Percentiles rank a stretch among this genome's conserved stretches.
These are phyloP conservation scores for Argentina silus DNA, from an alignment of 2,797 vertebrate genomes.

Conservation along the genomic window DNA sequence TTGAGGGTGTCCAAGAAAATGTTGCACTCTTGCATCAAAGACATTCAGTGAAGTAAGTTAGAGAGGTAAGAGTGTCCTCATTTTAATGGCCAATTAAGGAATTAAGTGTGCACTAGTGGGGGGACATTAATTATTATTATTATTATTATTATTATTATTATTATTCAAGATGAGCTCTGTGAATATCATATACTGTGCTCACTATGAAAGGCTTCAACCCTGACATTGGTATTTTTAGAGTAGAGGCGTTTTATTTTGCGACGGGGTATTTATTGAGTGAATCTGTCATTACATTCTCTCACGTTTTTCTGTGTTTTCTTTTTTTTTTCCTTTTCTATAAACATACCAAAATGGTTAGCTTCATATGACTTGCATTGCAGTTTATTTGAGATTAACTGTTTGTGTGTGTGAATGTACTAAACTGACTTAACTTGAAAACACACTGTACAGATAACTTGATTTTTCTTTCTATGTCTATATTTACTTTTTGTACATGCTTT, in stretches of 20 bases:
- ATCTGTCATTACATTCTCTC: constrained; percentile 32
- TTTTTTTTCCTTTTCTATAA: constrained; percentile 28
- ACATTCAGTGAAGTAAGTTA: constrained; percentile 12
- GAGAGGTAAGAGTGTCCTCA: background rate
- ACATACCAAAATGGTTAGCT: constrained; percentile 56
- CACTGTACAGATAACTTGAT: constrained; percentile 64
- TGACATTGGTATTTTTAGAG: background rate
- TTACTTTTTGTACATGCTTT: constrained; percentile 63
- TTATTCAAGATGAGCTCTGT: constrained; percentile 10
- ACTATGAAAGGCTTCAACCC: constrained; percentile 8
- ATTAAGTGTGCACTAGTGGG: constrained; percentile 3
- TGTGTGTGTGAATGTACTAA: constrained; percentile 68
- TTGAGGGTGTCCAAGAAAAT: background rate
- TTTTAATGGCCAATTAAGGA: constrained; percentile 16
- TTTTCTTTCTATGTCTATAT: constrained; percentile 53
- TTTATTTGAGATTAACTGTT: constrained; percentile 58
- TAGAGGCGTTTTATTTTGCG: constrained; percentile 33
- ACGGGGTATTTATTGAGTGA: constrained; percentile 53
- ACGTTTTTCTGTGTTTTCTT: constrained; percentile 11
- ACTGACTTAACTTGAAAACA: constrained; percentile 53
- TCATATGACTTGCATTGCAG: constrained; percentile 57
- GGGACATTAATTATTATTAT: constrained; percentile 1
- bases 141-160: constrained; percentile 6
- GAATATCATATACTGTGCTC: constrained; percentile 27
- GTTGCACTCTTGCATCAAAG: background rate